phyloP scores from a whole-genome alignment of 1,140 invertebrate species.

The Cotesia typhae region DNA sequence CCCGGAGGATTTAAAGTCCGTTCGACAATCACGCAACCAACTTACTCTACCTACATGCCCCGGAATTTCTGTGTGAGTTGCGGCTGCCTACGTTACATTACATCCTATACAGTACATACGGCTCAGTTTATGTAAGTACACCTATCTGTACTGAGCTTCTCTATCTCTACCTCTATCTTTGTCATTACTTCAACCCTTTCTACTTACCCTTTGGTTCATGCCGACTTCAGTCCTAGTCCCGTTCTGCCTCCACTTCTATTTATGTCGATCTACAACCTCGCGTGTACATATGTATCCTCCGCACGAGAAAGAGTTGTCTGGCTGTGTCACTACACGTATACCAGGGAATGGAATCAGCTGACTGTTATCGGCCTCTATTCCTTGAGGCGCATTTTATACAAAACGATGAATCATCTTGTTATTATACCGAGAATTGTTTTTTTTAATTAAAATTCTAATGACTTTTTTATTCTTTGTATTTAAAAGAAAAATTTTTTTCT shows the following conservation, averaged over 20 bases:
- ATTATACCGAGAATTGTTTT: not conserved
- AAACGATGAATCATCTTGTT: constrained; percentile 23
- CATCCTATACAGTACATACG: too few relatives aligned
- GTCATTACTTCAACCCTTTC: too few relatives aligned
- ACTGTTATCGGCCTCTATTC: constrained; percentile 29
- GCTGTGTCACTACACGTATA: constrained; percentile 17
- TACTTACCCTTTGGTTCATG: too few relatives aligned
- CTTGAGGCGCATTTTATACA: constrained; percentile 15
- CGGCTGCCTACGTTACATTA: constrained; percentile 7
- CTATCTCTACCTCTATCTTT: too few relatives aligned
- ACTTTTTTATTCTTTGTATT: too few relatives aligned
- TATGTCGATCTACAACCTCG: not conserved
- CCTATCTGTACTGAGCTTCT: too few relatives aligned
- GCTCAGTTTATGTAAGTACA: too few relatives aligned
- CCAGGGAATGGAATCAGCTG: constrained; percentile 2
- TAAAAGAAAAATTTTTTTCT: not conserved
- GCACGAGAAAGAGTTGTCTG: not conserved
- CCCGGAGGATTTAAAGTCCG: constrained; percentile 38
- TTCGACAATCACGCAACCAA: constrained; percentile 39
- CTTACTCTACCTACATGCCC: constrained; percentile 23
- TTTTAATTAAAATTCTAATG: not conserved
- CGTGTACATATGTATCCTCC: constrained; percentile 1
- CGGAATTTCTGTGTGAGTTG: constrained; percentile 21
- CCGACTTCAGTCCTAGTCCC: too few relatives aligned
- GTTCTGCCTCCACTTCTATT: too few relatives aligned